Evolutionary conservation across 2,888 invertebrate species (phyloP), one percentile per base, ranked within the genome.

Genomic region (Poecilus cupreus): DNA sequence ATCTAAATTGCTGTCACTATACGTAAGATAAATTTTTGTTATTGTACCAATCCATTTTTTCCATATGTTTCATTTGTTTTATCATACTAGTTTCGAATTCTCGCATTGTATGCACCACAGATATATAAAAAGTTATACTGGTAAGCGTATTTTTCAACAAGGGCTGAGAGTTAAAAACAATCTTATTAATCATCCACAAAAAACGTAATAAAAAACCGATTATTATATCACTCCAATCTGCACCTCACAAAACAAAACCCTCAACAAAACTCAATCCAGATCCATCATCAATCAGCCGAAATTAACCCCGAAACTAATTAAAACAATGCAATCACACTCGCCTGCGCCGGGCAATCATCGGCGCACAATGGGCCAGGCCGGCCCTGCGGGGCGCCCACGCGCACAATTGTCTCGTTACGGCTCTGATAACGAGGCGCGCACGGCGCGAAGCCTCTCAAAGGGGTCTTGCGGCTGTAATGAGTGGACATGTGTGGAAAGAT

Each of bases 331-430:
- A 43, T 43, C 43, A 11, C n/a, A 43, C 10, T 43, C 43, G n/a
- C n/a, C n/a, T n/a, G n/a, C n/a, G n/a, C n/a, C n/a, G n/a, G n/a
- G n/a, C n/a, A n/a, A n/a, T n/a, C n/a, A n/a, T n/a, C n/a, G n/a
- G n/a, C n/a, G 3, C 43, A 43, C n/a, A 24, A 24, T 60, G 60
- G 60, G 60, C 26, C 4, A n/a, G 6, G 60, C 13, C 60, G 60
- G 24, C 60, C 26, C 60, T 60, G 60, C 60, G 60, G 60, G 60
- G 24, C 26, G 26, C 60, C 60, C 24, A 13, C 26, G 24, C 24
- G 26, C 13, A 60, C 60, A 60, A 60, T 60, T 60, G 60, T 60
- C 60, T 60, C 60, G 60, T 60, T 60, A 60, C 60, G 60, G 60
- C 24, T 24, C 60, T 60, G 60, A 60, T 60, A 60, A 60, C 60